These are phyloP conservation scores for Calcarius lapponicus DNA, from an alignment of 2,797 vertebrate genomes.

Conservation along the genomic window DNA sequence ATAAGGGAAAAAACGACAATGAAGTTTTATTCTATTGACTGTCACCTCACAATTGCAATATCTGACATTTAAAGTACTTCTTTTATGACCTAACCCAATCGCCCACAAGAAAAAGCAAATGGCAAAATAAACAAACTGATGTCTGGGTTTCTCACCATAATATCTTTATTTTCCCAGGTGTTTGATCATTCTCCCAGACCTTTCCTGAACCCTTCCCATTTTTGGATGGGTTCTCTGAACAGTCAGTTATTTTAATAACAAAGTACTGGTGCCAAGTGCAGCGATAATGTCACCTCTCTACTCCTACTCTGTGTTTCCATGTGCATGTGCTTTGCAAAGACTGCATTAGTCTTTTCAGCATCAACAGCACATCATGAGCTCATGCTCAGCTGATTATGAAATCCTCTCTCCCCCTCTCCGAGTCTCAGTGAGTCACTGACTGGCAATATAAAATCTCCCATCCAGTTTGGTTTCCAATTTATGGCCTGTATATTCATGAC, in stretches of 20 bases:
- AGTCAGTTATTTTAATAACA: slow-evolving; percentile 32
- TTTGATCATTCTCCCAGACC: not conserved
- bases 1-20: not conserved
- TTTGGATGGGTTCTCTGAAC: slow-evolving; percentile 28
- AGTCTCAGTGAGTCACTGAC: slow-evolving; percentile 54
- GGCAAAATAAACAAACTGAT: not conserved
- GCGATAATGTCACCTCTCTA: slow-evolving; percentile 23
- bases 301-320: slow-evolving; percentile 52
- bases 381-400: slow-evolving; percentile 66
- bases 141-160: not conserved
- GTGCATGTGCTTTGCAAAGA: slow-evolving; percentile 39
- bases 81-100: not conserved
- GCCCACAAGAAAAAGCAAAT: not conserved
- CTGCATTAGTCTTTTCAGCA: slow-evolving; percentile 58
- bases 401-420: slow-evolving; percentile 23
- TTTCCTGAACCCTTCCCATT: not conserved
- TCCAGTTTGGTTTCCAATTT: slow-evolving; percentile 21
- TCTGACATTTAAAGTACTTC: not conserved
- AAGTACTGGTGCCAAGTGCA: not conserved
- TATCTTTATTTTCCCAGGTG: not conserved
- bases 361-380: slow-evolving; percentile 44
- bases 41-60: not conserved
- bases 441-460: slow-evolving; percentile 30
- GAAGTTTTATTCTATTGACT: not conserved
- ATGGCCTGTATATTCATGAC: not conserved